Conservation (phyloP, 53 echinoderm and acorn worm species). For the Luidia sarsii region DNA sequence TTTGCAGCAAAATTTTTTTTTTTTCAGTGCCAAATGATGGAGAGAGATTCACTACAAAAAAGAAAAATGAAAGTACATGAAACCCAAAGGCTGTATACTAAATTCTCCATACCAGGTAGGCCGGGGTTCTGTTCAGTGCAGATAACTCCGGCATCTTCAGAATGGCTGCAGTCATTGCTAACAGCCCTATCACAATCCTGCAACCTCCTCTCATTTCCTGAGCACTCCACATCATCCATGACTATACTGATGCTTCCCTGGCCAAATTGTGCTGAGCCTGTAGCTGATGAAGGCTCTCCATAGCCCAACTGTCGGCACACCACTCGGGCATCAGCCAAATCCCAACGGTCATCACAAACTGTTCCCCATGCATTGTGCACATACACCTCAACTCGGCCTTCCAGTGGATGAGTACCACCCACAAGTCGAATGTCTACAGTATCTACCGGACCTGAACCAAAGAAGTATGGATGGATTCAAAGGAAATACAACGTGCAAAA, state of each 20-base stretch:
- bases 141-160: conserved; percentile 67
- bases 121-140: too few relatives aligned
- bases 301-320: conserved; percentile 5
- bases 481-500: too few relatives aligned
- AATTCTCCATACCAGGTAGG: too few relatives aligned
- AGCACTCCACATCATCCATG: not conserved
- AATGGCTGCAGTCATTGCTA: too few relatives aligned
- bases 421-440: not conserved
- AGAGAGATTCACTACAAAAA: too few relatives aligned
- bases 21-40: too few relatives aligned
- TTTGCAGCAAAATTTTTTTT: too few relatives aligned
- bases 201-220: not conserved
- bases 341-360: conserved; percentile 4
- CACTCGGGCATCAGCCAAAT: not conserved
- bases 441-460: too few relatives aligned
- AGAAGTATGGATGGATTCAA: too few relatives aligned
- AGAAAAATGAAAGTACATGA: too few relatives aligned
- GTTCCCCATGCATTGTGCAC: conserved; percentile 1
- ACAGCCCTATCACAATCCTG: not conserved
- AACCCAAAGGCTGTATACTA: too few relatives aligned
- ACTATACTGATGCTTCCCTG: not conserved
- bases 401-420: not conserved
- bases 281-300: not conserved
- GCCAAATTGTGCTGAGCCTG: not conserved
- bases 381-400: conserved; percentile 8